Base-by-base conservation (phyloP, 2,797 vertebrate species). In the Acropternis orthonyx region DNA sequence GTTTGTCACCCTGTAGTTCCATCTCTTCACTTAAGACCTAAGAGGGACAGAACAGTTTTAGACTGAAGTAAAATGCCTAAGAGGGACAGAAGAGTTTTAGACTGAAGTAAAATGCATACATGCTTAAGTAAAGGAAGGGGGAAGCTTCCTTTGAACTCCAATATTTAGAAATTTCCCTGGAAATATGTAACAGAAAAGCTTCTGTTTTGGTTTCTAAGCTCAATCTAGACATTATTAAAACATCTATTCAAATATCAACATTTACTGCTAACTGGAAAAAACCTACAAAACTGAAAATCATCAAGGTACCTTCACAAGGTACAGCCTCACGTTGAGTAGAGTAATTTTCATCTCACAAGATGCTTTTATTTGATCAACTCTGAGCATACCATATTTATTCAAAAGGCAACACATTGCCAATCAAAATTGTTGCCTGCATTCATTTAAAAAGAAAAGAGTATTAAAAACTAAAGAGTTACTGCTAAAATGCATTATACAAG, bases 21-120 rank as follows among this genome's bases (percentile, higher is more conserved):
- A 99, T 98, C 75, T 99, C 98, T 74, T 98, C 97, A 12, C 95
- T 97, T 49, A 99, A 93, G 14, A 97, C 97, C 99, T 99, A 93
- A 71, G 94, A 90, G 16, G 32, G 55, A 76, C 34, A 95, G 62
- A 93, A 95, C 9, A 95, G 22, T 78, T 46, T 66, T 15, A 51
- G n/a, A 93, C 30, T 89, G 17, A 80, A 94, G 39, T n/a, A n/a
- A n/a, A n/a, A n/a, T n/a, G n/a, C 97, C 99, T 99, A 93, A 71
- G 94, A 90, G 16, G 32, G 55, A 76, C 34, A 95, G 62, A 93
- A 95, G 9, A 95, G 22, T 78, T 46, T 66, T 15, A 51, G n/a
- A 93, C 30, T 89, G 17, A 80, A 94, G 39, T 4, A 44, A 76
- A 61, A 87, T 2, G 1, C 22, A 56, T 5, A 20, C 1, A 6